These are phyloP conservation scores for Drosophila auraria DNA, from an alignment of 1,140 invertebrate species.

Conservation along the genomic window DNA sequence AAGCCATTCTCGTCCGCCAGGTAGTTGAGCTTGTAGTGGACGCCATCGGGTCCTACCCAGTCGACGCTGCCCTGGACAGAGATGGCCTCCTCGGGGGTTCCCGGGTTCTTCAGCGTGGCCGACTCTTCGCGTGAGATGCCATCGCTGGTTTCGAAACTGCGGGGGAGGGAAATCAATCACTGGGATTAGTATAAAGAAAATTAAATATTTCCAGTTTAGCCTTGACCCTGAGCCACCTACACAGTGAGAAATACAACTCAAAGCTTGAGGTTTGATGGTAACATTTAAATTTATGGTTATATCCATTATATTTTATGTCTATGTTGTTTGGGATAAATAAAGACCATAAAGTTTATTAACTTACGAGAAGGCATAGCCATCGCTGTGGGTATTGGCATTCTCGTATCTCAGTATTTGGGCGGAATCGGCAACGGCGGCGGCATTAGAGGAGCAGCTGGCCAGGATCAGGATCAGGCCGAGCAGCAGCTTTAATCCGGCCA, in stretches of 20 bases:
- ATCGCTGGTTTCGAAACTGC: slow-evolving; percentile 89
- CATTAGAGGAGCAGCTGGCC: slow-evolving; percentile 11
- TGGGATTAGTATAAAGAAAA: not conserved
- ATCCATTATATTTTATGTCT: not conserved
- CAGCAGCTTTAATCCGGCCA: slow-evolving; percentile 33
- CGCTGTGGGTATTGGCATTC: slow-evolving; percentile 81
- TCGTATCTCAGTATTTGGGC: slow-evolving; percentile 86
- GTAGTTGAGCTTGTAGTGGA: slow-evolving; percentile 88
- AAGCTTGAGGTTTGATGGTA: not conserved
- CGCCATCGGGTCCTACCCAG: slow-evolving; percentile 89
- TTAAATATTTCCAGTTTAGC: not conserved
- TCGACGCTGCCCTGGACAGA: slow-evolving; percentile 88
- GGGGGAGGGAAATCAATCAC: not conserved
- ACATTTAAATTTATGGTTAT: not conserved
- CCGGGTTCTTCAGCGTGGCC: slow-evolving; percentile 87
- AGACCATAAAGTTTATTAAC: slow-evolving; percentile 32
- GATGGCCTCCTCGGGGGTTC: slow-evolving; percentile 85
- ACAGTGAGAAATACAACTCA: not conserved
- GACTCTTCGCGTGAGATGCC: slow-evolving; percentile 88
- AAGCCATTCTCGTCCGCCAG: slow-evolving; percentile 91
- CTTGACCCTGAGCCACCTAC: slow-evolving; percentile 19
- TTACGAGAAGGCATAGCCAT: slow-evolving; percentile 85
- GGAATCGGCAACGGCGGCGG: slow-evolving; percentile 44
- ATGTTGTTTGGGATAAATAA: not conserved
- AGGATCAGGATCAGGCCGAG: slow-evolving; percentile 34